Evolutionary conservation across 2,888 invertebrate species (phyloP).

Genomic region (Drosophila lutescens): DNA sequence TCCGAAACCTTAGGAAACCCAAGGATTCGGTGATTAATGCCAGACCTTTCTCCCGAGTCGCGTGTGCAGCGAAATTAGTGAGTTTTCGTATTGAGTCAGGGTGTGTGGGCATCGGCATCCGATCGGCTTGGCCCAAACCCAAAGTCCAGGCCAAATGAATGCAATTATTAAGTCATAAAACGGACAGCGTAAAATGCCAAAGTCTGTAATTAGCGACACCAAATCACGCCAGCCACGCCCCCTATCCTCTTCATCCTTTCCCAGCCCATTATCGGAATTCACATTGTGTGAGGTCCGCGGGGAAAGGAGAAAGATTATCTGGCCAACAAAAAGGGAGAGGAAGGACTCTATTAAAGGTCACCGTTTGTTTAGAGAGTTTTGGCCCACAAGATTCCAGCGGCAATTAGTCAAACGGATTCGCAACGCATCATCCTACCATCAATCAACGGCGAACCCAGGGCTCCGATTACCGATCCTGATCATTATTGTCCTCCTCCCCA

Average conservation of each 20-base stretch:
- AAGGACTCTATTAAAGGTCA: conserved; percentile 37
- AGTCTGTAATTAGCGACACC: conserved; percentile 83
- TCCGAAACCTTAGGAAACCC: neutral
- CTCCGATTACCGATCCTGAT: conserved; percentile 60
- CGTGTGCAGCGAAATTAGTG: conserved; percentile 51
- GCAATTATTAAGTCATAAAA: conserved; percentile 80
- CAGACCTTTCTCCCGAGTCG: conserved; percentile 38
- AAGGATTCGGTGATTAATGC: conserved; percentile 50
- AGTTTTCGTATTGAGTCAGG: conserved; percentile 32
- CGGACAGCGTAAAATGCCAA: conserved; percentile 66
- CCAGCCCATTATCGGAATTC: conserved; percentile 17
- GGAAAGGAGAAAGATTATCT: conserved; percentile 37
- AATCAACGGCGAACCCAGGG: conserved; percentile 37
- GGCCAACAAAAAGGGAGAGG: conserved; percentile 6
- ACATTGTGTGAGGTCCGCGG: conserved; percentile 63
- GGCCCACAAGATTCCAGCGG: conserved; percentile 36
- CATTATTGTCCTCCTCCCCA: conserved; percentile 10
- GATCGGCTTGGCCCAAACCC: conserved; percentile 30
- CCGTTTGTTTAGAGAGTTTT: conserved; percentile 70
- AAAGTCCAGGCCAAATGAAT: conserved; percentile 53
- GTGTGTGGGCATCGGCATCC: conserved; percentile 56
- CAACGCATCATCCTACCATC: conserved; percentile 61
- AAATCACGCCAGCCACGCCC: conserved; percentile 75
- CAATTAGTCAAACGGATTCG: conserved; percentile 71
- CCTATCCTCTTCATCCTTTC: conserved; percentile 18